These are phyloP conservation scores for Fregetta grallaria DNA, from an alignment of 2,113 vertebrate genomes.

Conservation along the genomic window DNA sequence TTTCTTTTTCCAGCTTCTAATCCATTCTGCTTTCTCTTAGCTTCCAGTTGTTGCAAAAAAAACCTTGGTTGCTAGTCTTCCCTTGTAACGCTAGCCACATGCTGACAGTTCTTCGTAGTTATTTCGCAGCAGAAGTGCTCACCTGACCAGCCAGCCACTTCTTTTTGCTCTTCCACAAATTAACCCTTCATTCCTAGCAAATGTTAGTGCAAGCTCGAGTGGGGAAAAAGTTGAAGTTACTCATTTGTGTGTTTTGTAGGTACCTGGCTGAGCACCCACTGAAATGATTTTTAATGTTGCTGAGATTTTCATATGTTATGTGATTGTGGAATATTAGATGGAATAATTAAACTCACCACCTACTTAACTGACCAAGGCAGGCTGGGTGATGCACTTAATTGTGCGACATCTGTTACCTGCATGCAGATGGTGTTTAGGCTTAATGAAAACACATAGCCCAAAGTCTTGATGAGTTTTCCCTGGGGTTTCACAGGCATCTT, in stretches of 20 bases:
- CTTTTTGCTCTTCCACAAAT: not conserved
- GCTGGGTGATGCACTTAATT: not conserved
- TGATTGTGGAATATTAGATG: not conserved
- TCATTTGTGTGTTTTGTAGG: not conserved
- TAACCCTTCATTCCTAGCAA: not conserved
- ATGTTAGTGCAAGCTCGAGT: not conserved
- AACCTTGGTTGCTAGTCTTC: not conserved
- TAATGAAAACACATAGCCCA: slow-evolving; percentile 19
- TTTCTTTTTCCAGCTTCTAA: not conserved
- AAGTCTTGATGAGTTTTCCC: not conserved
- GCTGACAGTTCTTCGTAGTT: not conserved
- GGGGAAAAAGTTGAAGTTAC: not conserved
- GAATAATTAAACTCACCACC: slow-evolving; percentile 33
- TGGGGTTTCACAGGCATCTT: not conserved
- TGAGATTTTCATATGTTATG: not conserved
- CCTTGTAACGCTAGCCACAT: not conserved
- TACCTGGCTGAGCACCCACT: not conserved
- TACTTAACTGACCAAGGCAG: slow-evolving; percentile 27
- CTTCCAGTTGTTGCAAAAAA: not conserved
- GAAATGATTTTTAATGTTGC: not conserved
- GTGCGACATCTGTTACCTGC: not conserved
- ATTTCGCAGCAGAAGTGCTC: not conserved
- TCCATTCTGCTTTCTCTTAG: not conserved
- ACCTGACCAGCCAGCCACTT: not conserved
- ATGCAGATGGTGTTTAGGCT: not conserved